A percentile compares a stretch with the other conserved stretches of the same genome.
phyloP scores from a whole-genome alignment of 2,797 vertebrate species.

The Scomberomorus guttatus region DNA sequence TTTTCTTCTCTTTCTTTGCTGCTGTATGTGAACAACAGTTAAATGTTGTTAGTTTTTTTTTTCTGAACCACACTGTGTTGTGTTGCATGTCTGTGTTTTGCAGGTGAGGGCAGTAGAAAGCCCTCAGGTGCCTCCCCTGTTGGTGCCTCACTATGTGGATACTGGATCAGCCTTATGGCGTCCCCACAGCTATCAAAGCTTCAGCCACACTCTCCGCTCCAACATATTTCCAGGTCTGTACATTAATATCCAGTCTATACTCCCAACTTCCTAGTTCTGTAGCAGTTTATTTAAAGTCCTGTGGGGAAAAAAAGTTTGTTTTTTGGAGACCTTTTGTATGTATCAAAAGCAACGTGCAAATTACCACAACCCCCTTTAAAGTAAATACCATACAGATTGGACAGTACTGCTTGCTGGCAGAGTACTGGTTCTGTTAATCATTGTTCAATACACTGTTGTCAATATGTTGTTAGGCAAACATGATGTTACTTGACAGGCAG shows the following conservation, averaged over 20 bases:
- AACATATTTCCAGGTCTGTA: conserved; percentile 70
- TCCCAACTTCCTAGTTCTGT: background rate
- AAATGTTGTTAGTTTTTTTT: no score
- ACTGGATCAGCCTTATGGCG: conserved; percentile 12
- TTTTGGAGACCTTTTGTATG: no score
- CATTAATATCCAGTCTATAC: background rate
- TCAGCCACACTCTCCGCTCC: conserved; percentile 60
- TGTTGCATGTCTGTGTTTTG: background rate
- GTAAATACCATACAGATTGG: no score
- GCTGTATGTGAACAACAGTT: no score
- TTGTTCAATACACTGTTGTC: background rate
- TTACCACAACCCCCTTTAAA: background rate
- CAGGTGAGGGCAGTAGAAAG: conserved; percentile 25
- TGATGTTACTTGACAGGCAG: background rate
- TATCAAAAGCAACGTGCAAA: background rate
- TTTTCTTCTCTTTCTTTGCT: background rate
- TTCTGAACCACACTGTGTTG: background rate
- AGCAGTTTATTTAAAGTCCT: no score
- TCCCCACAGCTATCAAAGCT: conserved; percentile 52
- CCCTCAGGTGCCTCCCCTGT: conserved; percentile 41
- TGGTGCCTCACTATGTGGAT: conserved; percentile 46
- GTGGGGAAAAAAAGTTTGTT: no score
- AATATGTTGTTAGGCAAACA: background rate
- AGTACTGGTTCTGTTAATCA: background rate
- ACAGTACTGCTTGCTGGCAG: background rate